Percentiles rank a stretch among this genome's conserved stretches.
Conservation (phyloP, 2,888 invertebrate species). For the Eupithecia subfuscata region DNA sequence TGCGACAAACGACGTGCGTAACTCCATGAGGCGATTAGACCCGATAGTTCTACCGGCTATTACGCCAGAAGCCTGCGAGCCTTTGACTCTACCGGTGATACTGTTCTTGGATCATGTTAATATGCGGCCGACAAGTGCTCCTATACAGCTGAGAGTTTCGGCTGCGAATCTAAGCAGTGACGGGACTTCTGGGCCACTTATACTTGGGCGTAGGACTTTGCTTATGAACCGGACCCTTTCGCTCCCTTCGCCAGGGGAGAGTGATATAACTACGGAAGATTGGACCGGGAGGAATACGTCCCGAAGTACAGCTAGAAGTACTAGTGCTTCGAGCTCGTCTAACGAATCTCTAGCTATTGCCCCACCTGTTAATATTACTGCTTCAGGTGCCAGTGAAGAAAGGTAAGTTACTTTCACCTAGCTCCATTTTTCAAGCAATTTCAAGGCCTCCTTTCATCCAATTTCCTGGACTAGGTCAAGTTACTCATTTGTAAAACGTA, state of each 20-base stretch:
- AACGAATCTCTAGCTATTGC: constrained; percentile 69
- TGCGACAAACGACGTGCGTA: constrained; percentile 68
- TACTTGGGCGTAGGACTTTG: constrained; percentile 73
- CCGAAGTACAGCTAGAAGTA: constrained; percentile 69
- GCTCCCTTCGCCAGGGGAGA: constrained; percentile 75
- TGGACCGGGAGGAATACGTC: constrained; percentile 73
- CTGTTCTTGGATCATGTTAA: constrained; percentile 77
- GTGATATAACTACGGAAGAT: constrained; percentile 69
- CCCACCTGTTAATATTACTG: constrained; percentile 56
- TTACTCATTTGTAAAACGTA: neutral
- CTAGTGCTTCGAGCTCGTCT: constrained; percentile 73
- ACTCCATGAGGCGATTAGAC: constrained; percentile 77
- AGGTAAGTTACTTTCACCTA: constrained; percentile 56
- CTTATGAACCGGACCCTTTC: constrained; percentile 77
- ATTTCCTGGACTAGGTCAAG: constrained; percentile 2
- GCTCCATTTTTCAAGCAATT: neutral
- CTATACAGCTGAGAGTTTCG: constrained; percentile 78
- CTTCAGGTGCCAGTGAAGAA: constrained; percentile 66
- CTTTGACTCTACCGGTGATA: constrained; percentile 76
- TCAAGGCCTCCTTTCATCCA: neutral
- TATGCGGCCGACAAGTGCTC: constrained; percentile 77
- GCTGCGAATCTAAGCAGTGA: constrained; percentile 76
- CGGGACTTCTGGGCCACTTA: constrained; percentile 73
- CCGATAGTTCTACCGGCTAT: constrained; percentile 76
- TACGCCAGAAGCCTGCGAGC: constrained; percentile 66